Evolutionary conservation across 1,140 invertebrate genomes (phyloP).

Genomic region (Centruroides vittatus): DNA sequence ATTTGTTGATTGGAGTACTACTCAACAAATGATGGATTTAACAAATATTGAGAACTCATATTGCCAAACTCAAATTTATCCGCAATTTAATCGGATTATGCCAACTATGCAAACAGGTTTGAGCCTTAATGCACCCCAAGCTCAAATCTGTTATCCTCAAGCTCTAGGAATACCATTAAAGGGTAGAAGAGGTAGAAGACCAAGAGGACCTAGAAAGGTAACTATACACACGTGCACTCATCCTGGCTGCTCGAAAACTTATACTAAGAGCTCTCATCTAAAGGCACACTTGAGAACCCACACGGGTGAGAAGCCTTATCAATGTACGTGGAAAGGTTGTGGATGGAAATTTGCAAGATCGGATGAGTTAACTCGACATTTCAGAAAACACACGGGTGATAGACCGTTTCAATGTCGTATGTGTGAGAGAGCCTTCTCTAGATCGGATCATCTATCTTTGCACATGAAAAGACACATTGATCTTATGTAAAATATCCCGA

Average conservation of each 20-base stretch:
- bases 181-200: conserved; percentile 25
- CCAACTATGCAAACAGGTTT: too few species aligned
- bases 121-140: too few species aligned
- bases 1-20: too few species aligned
- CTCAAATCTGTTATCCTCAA: too few species aligned
- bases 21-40: too few species aligned
- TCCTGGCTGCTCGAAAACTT: conserved; percentile 50
- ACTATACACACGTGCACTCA: conserved; percentile 44
- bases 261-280: conserved; percentile 54
- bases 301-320: conserved; percentile 45
- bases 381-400: conserved; percentile 30
- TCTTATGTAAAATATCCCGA: not conserved
- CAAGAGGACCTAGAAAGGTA: conserved; percentile 31
- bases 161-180: not conserved
- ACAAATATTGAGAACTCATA: too few species aligned
- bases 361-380: conserved; percentile 39
- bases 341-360: conserved; percentile 42
- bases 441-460: conserved; percentile 35
- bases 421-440: conserved; percentile 33
- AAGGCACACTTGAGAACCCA: conserved; percentile 48
- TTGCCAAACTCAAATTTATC: too few species aligned
- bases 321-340: conserved; percentile 40
- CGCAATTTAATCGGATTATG: too few species aligned
- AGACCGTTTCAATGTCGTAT: conserved; percentile 26
- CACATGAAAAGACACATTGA: conserved; percentile 34